phyloP scores from a whole-genome alignment of 2,888 invertebrate genomes.

The Drosophila paramelanica region DNA sequence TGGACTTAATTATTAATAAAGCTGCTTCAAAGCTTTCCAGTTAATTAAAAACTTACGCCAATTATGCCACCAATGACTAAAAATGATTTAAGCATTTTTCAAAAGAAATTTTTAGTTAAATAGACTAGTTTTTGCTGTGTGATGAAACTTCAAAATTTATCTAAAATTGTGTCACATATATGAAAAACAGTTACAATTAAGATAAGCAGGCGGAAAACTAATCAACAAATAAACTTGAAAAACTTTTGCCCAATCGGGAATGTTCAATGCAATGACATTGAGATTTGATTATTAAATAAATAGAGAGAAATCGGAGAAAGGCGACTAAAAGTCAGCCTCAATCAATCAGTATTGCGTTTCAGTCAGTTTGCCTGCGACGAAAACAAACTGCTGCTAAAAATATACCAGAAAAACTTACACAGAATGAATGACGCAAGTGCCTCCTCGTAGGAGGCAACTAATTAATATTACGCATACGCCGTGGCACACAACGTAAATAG shows the following conservation, averaged over 20 bases:
- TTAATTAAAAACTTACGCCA: neutral
- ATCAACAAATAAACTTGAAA: no score
- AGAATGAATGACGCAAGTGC: slow-evolving; percentile 19
- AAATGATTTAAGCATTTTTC: slow-evolving; percentile 1
- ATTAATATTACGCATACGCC: slow-evolving; percentile 42
- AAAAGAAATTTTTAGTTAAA: neutral
- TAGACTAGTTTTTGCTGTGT: neutral
- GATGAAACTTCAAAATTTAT: neutral
- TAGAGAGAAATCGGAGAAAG: slow-evolving; percentile 30
- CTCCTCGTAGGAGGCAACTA: slow-evolving; percentile 12
- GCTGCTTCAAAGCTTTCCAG: neutral
- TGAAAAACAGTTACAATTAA: neutral
- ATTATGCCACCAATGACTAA: neutral
- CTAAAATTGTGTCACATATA: neutral
- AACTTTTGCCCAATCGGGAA: no score
- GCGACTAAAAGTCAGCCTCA: slow-evolving; percentile 29
- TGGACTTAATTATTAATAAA: neutral
- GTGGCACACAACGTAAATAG: neutral
- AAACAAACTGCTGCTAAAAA: neutral
- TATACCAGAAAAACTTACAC: neutral
- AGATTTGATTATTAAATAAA: no score
- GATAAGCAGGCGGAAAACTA: neutral
- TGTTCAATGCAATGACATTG: no score
- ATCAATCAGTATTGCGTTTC: slow-evolving; percentile 58
- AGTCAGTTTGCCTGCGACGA: slow-evolving; percentile 20